phyloP scores from a whole-genome alignment of 2,113 vertebrate genomes.

The Sinocyclocheilus rhinocerous region DNA sequence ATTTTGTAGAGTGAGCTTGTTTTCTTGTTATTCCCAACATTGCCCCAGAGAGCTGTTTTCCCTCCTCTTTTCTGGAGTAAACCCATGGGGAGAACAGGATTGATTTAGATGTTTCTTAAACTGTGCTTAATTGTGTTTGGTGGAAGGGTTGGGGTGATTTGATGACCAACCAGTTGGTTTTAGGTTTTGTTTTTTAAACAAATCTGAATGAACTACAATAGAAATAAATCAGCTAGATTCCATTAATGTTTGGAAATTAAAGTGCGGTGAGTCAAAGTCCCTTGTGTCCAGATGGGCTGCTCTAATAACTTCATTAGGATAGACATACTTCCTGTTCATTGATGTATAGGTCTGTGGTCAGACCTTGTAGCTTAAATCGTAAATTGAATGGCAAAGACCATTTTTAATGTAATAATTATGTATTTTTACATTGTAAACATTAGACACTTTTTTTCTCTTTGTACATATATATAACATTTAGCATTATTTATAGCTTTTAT shows the following conservation, averaged over 20 bases:
- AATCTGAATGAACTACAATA: neutral
- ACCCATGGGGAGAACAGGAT: constrained; percentile 65
- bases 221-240: neutral
- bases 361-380: constrained; percentile 32
- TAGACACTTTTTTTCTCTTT: too few relatives aligned
- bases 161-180: neutral
- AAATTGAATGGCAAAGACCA: neutral
- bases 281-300: constrained; percentile 76
- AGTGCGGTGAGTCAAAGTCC: constrained; percentile 68
- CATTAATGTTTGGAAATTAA: neutral
- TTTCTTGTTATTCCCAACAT: constrained; percentile 87
- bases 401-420: neutral
- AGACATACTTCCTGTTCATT: constrained; percentile 79
- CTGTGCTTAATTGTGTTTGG: constrained; percentile 4
- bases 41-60: constrained; percentile 71
- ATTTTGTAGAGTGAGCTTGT: constrained; percentile 72
- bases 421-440: too few relatives aligned
- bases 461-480: too few relatives aligned
- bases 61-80: constrained; percentile 67
- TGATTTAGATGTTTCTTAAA: constrained; percentile 64
- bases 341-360: constrained; percentile 80
- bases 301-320: constrained; percentile 88
- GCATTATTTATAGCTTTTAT: too few relatives aligned
- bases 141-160: too few relatives aligned
- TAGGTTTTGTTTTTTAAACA: neutral